phyloP scores from a whole-genome alignment of 2,797 vertebrate genomes.

The Podarcis lilfordi region DNA sequence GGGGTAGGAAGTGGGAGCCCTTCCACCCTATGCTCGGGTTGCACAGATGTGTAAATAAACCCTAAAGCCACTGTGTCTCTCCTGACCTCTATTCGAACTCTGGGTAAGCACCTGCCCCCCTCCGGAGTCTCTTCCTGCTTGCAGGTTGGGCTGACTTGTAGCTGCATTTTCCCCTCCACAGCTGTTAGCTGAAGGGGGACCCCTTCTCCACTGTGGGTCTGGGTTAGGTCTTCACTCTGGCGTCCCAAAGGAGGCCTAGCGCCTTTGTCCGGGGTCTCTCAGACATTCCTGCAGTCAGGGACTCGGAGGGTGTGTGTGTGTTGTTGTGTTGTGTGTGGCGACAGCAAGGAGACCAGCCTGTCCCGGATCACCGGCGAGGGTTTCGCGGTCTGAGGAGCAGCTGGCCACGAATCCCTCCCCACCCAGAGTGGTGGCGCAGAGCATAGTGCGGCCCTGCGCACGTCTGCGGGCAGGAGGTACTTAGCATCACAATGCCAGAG shows the following conservation, averaged over 20 bases:
- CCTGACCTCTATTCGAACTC: no score
- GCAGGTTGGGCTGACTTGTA: no score
- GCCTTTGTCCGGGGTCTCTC: not conserved
- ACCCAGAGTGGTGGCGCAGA: conserved; percentile 22
- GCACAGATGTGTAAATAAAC: no score
- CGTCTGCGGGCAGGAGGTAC: not conserved
- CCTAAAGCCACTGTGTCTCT: no score
- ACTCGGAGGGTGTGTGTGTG: not conserved
- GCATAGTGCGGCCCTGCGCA: not conserved
- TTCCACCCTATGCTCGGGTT: no score
- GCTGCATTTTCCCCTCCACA: not conserved
- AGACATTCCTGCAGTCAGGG: not conserved
- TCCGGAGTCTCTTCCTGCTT: no score
- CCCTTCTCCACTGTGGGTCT: no score
- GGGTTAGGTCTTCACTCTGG: not conserved
- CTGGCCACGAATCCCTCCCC: conserved; percentile 62
- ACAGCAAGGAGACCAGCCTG: not conserved
- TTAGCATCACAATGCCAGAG: conserved; percentile 88
- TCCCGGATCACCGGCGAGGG: conserved; percentile 49
- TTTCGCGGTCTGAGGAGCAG: conserved; percentile 69
- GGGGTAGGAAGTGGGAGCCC: no score
- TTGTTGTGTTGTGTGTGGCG: no score
- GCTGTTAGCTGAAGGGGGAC: not conserved
- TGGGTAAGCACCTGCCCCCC: no score
- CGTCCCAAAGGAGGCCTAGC: not conserved